These are phyloP conservation scores for Drosophila repletoides DNA, from an alignment of 1,140 invertebrate species.

Conservation along the genomic window DNA sequence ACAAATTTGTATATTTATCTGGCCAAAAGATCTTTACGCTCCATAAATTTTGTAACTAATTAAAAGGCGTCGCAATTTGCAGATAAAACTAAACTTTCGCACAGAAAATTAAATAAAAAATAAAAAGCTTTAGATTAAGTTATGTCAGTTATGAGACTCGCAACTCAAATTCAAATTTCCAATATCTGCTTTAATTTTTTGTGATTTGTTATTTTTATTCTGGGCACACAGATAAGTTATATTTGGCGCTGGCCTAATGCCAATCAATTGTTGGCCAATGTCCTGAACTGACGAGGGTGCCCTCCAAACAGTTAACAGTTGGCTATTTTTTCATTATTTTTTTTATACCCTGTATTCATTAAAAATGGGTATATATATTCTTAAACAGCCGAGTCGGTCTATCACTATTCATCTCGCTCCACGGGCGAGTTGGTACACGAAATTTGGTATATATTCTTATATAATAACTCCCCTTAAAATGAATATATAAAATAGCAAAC, in stretches of 20 bases:
- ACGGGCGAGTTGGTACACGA: no score
- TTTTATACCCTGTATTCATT: no score
- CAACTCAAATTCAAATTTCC: slow-evolving; percentile 17
- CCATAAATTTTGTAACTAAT: no score
- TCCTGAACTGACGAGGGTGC: slow-evolving; percentile 41
- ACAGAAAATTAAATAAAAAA: no score
- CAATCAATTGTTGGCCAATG: slow-evolving; percentile 61
- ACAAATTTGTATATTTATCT: no score
- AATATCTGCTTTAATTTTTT: slow-evolving; percentile 37
- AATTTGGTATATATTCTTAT: no score
- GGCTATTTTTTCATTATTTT: slow-evolving; percentile 16
- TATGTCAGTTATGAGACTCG: not conserved
- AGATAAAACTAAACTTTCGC: not conserved
- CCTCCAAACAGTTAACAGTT: slow-evolving; percentile 49
- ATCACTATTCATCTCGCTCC: no score
- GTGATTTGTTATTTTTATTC: slow-evolving; percentile 32
- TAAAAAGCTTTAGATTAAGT: not conserved
- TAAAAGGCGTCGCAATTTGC: not conserved
- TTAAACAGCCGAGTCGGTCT: no score
- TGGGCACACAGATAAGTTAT: slow-evolving; percentile 38
- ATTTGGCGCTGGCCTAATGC: slow-evolving; percentile 42
- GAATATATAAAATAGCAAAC: no score
- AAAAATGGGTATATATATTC: no score
- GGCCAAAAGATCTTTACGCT: no score
- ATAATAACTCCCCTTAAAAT: no score